Conservation (phyloP, 1,140 invertebrate genomes). For the Psilanteris sp. region DNA sequence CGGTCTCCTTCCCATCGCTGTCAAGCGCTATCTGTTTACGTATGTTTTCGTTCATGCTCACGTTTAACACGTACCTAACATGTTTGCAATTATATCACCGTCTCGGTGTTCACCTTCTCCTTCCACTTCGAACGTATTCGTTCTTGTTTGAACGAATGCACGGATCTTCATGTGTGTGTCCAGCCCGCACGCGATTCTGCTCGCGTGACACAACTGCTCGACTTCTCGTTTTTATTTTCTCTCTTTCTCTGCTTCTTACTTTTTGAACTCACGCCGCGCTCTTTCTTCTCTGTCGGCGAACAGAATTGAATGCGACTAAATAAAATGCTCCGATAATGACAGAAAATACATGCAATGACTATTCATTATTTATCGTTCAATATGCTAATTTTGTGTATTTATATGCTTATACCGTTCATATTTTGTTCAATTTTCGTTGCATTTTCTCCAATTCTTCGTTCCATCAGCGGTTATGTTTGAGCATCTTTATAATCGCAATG, state of each 20-base stretch:
- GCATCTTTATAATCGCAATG: slow-evolving; percentile 2
- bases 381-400: slow-evolving; percentile 55
- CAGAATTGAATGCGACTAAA: slow-evolving; percentile 51
- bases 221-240: slow-evolving; percentile 31
- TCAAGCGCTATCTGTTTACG: slow-evolving; percentile 56
- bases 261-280: not conserved
- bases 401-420: slow-evolving; percentile 33
- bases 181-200: slow-evolving; percentile 53
- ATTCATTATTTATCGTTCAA: slow-evolving; percentile 62
- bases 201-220: slow-evolving; percentile 66
- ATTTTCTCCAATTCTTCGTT: no score
- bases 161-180: slow-evolving; percentile 23
- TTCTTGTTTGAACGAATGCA: slow-evolving; percentile 41
- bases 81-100: slow-evolving; percentile 60
- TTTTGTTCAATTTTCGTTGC: no score
- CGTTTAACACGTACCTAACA: slow-evolving; percentile 58
- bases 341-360: slow-evolving; percentile 51
- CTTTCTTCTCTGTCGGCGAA: slow-evolving; percentile 22
- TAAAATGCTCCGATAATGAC: slow-evolving; percentile 50
- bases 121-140: slow-evolving; percentile 9
- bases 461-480: no score
- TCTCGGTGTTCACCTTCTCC: slow-evolving; percentile 35
- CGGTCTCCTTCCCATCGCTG: slow-evolving; percentile 46
- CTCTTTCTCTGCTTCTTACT: slow-evolving; percentile 15
- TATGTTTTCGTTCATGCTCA: slow-evolving; percentile 53